Conservation (phyloP, 2,888 invertebrate genomes). For the Phyto melanocephala region DNA sequence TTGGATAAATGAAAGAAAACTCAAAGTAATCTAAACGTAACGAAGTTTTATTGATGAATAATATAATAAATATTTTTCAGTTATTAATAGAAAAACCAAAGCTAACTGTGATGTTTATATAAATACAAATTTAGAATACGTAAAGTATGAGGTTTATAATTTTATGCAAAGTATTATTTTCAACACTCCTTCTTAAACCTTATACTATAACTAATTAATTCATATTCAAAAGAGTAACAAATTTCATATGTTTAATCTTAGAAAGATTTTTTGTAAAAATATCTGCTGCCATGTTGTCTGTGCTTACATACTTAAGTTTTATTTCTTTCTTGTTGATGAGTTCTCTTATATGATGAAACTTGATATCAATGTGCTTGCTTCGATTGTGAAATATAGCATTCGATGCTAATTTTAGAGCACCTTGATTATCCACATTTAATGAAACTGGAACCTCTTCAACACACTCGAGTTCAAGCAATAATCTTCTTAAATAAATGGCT, state of each 20-base stretch:
- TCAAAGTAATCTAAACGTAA: too few species aligned
- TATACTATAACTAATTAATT: neutral
- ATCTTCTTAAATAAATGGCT: neutral
- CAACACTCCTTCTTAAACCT: neutral
- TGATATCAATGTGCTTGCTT: constrained; percentile 30
- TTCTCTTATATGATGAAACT: constrained; percentile 27
- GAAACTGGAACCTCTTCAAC: neutral
- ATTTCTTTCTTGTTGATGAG: constrained; percentile 4
- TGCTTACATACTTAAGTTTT: neutral
- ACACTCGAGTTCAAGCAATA: neutral
- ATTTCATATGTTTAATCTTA: neutral
- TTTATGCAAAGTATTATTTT: neutral
- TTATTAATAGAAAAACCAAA: too few species aligned
- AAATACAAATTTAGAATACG: too few species aligned
- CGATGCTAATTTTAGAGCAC: constrained; percentile 15
- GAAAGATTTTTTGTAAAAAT: constrained; percentile 21
- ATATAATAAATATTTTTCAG: too few species aligned
- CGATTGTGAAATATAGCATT: constrained; percentile 34
- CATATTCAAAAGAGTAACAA: neutral
- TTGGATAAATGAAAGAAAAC: too few species aligned
- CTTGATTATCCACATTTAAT: constrained; percentile 22
- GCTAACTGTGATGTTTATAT: too few species aligned
- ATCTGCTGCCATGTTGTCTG: constrained; percentile 7
- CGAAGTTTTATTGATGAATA: too few species aligned
- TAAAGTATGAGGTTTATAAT: too few species aligned